A percentile compares a stretch with the other conserved stretches of the same genome.
phyloP scores from a whole-genome alignment of 2,888 invertebrate species.

The Ennomos fuscantarius region DNA sequence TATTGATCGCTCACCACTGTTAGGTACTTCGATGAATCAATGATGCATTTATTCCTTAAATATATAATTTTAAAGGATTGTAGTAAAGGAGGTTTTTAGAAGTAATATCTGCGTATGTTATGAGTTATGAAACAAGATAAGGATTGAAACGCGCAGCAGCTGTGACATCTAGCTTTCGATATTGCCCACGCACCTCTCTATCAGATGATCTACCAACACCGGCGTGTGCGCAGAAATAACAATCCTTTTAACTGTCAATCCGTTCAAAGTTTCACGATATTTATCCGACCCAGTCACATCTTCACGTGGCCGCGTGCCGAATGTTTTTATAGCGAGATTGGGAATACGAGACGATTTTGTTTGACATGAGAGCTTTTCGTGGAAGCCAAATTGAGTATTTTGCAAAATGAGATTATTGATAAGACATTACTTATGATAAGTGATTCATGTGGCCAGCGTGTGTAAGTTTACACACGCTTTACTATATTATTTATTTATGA shows the following conservation, averaged over 20 bases:
- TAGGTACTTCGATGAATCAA: too few relatives aligned
- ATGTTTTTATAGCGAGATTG: conserved; percentile 41
- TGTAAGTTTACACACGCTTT: too few relatives aligned
- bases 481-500: too few relatives aligned
- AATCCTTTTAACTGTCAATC: conserved; percentile 41
- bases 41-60: too few relatives aligned
- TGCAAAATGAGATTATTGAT: neutral
- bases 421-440: neutral
- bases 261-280: conserved; percentile 26
- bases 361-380: neutral
- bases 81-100: neutral
- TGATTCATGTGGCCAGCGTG: too few relatives aligned
- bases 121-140: conserved; percentile 10
- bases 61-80: neutral
- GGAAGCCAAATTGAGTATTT: neutral
- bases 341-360: conserved; percentile 25
- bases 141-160: conserved; percentile 25
- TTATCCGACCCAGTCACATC: conserved; percentile 20
- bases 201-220: conserved; percentile 28
- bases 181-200: conserved; percentile 29
- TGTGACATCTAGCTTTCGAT: conserved; percentile 18
- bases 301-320: conserved; percentile 37
- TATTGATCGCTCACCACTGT: conserved; percentile 25
- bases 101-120: neutral
- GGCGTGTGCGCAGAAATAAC: conserved; percentile 42